These are phyloP conservation scores for Xylota segnis DNA, from an alignment of 2,888 invertebrate genomes.

Conservation along the genomic window DNA sequence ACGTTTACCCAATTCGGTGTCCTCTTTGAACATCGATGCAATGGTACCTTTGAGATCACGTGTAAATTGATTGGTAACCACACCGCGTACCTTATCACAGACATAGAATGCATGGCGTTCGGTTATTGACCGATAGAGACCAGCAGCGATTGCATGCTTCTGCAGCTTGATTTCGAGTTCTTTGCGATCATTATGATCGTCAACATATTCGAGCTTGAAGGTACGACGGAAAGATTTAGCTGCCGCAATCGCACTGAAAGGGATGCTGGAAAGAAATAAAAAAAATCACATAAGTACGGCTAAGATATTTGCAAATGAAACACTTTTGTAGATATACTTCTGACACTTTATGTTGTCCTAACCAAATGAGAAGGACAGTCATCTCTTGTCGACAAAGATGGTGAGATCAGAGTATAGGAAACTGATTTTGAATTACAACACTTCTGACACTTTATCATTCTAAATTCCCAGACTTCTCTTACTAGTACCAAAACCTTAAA, in stretches of 20 bases:
- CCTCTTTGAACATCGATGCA: constrained; percentile 95
- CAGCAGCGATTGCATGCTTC: constrained; percentile 92
- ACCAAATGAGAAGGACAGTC: too few relatives aligned
- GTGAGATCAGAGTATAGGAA: too few relatives aligned
- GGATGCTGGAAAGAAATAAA: constrained; percentile 86
- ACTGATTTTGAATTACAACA: too few relatives aligned
- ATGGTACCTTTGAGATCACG: constrained; percentile 95
- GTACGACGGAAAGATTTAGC: constrained; percentile 90
- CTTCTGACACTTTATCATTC: too few relatives aligned
- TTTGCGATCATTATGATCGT: constrained; percentile 88
- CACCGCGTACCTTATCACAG: constrained; percentile 95
- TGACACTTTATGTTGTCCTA: background rate
- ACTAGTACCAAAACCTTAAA: too few relatives aligned
- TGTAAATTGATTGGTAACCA: constrained; percentile 95
- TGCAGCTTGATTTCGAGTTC: constrained; percentile 92
- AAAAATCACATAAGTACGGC: background rate
- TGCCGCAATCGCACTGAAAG: constrained; percentile 92
- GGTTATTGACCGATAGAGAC: constrained; percentile 93
- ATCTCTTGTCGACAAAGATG: too few relatives aligned
- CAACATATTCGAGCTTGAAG: constrained; percentile 91
- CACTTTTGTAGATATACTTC: background rate
- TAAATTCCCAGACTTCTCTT: too few relatives aligned
- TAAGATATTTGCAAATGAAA: background rate
- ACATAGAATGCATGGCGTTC: constrained; percentile 97
- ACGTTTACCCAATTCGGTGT: constrained; percentile 93